A percentile compares a stretch with the other conserved stretches of the same genome.
Conservation (phyloP, 2,888 invertebrate species). For the Sphaerophoria taeniata region DNA sequence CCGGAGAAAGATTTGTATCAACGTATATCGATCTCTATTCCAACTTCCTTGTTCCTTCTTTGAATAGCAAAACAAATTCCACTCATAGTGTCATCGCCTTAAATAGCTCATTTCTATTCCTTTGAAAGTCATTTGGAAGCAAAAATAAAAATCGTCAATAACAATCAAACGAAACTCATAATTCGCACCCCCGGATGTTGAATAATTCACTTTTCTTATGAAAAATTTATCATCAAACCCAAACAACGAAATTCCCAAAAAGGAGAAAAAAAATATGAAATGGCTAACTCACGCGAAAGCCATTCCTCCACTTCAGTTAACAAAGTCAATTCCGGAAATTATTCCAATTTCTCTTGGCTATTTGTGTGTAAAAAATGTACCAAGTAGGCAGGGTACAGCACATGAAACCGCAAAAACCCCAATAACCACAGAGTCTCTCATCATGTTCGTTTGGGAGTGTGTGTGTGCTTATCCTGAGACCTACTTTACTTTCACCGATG, state of each 20-base stretch:
- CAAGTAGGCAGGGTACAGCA: background rate
- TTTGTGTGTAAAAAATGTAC: slow-evolving; percentile 11
- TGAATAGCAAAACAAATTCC: too few species aligned
- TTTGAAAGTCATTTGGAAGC: too few species aligned
- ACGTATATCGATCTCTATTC: too few species aligned
- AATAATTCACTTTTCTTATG: slow-evolving; percentile 47
- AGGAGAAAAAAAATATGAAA: background rate
- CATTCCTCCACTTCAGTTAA: background rate
- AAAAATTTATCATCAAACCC: background rate
- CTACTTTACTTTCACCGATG: background rate
- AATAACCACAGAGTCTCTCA: slow-evolving; percentile 7
- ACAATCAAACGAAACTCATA: slow-evolving; percentile 28
- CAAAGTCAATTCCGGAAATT: slow-evolving; percentile 31
- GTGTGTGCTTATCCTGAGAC: too few species aligned
- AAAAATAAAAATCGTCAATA: background rate
- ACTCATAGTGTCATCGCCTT: too few species aligned
- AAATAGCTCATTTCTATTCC: too few species aligned
- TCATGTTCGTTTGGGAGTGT: background rate
- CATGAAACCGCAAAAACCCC: background rate
- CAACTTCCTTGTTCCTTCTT: too few species aligned
- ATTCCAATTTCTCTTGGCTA: background rate
- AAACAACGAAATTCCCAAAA: background rate
- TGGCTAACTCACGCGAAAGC: background rate
- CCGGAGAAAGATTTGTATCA: too few species aligned
- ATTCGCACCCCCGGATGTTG: slow-evolving; percentile 33